These are phyloP conservation scores for Tillus elongatus DNA, from an alignment of 2,888 invertebrate genomes.

Conservation along the genomic window DNA sequence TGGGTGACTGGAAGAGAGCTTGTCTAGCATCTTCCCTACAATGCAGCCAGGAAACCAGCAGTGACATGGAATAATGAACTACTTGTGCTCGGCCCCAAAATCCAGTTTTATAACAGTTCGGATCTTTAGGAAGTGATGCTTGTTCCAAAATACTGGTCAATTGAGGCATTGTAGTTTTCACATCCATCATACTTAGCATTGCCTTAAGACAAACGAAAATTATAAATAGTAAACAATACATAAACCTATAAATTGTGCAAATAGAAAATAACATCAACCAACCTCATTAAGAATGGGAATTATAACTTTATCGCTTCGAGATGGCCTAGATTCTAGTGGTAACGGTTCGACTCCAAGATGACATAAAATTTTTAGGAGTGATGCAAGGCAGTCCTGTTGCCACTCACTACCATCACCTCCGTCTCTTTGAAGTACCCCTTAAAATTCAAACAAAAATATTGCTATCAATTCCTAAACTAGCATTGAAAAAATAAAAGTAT, in stretches of 20 bases:
- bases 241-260: constrained; percentile 11
- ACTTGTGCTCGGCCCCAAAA: constrained; percentile 90
- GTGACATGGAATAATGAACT: constrained; percentile 84
- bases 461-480: no score
- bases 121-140: constrained; percentile 70
- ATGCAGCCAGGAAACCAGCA: constrained; percentile 88
- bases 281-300: constrained; percentile 67
- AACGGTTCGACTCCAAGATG: constrained; percentile 68
- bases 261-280: constrained; percentile 15
- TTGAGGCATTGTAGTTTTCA: constrained; percentile 72
- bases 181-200: constrained; percentile 76
- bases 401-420: constrained; percentile 77
- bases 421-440: constrained; percentile 62
- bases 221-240: constrained; percentile 2
- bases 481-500: no score
- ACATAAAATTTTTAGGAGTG: constrained; percentile 75
- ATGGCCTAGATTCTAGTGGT: constrained; percentile 32
- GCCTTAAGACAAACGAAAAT: constrained; percentile 39
- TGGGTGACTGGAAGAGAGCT: constrained; percentile 63
- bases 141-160: constrained; percentile 82
- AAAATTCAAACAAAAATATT: constrained; percentile 11
- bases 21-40: constrained; percentile 72
- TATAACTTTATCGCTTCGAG: constrained; percentile 51
- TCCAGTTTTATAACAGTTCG: constrained; percentile 81
- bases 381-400: constrained; percentile 90